Evolutionary conservation across 2,113 vertebrate species (phyloP).

Genomic region (Oceanites oceanicus): DNA sequence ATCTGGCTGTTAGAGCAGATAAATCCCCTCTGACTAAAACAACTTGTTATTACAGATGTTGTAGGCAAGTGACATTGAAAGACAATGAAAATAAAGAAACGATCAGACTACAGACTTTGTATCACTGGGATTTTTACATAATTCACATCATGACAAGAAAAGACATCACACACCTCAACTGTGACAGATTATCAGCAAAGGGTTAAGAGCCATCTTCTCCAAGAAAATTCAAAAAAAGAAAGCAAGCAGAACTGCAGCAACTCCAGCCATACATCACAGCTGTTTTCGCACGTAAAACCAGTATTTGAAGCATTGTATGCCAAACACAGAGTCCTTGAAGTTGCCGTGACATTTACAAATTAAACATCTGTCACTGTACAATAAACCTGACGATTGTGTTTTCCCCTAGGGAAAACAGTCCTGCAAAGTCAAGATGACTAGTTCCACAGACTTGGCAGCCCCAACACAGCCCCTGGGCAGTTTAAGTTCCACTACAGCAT

Average conservation of each 20-base stretch:
- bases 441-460: slow-evolving; percentile 4
- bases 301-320: not conserved
- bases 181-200: not conserved
- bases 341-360: not conserved
- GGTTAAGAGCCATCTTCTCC: not conserved
- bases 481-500: not conserved
- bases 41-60: not conserved
- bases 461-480: not conserved
- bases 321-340: not conserved
- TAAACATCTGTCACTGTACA: slow-evolving; percentile 28
- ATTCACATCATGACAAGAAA: not conserved
- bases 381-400: not conserved
- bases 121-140: not conserved
- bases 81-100: not conserved
- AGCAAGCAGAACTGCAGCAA: not conserved
- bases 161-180: not conserved
- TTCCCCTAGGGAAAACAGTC: not conserved
- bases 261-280: not conserved
- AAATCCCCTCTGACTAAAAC: not conserved
- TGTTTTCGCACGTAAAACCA: not conserved
- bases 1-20: not conserved
- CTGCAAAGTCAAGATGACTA: not conserved
- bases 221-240: not conserved
- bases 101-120: not conserved
- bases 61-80: not conserved